Base-by-base conservation (phyloP, 2,797 vertebrate genomes). In the Enteromius radiatus region DNA sequence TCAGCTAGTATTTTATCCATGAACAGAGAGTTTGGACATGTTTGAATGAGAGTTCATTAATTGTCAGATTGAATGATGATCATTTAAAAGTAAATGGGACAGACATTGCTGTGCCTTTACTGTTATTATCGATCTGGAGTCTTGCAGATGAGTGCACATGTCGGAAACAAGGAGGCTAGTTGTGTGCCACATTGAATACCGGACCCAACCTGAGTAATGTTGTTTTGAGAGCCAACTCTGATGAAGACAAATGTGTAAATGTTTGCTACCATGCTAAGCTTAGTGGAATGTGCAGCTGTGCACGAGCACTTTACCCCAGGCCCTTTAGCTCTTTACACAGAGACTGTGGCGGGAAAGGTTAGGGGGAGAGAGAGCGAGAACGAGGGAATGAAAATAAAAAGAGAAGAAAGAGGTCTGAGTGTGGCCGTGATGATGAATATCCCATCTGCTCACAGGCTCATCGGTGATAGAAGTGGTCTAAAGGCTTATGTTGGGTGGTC, bases 281-380 rank as follows among this genome's bases (percentile, higher is more conserved):
- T 93, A 81, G 89, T 90, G 88, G 91, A 91, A 88, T 88, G 87
- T 88, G 87, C 92, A 93, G 91, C 90, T 92, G 91, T 89, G 88
- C 88, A 85, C 87, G 49, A 88, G 88, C 89, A 90, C 85, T 43
- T 89, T 87, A 88, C 91, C 88, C 89, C 86, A 78, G 90, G 91
- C 87, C 86, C 88, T 89, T 81, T 91, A 86, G 88, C 90, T 88
- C 89, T 84, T 87, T 88, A 89, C 76, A 45, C 41, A 41, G 80
- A 83, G 68, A 86, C 87, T 85, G 87, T 90, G 90, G 91, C 90
- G 91, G 81, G 61, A 86, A 74, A 54, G 78, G 61, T 74, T 70
- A 89, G 83, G 80, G 86, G 88, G 83, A 87, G 87, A 89, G 76
- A 84, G 76, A 21, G 76, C 65, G 76, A 52, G 76, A 59, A 26